These are phyloP conservation scores for Triplophysa dalaica DNA, from an alignment of 2,113 vertebrate species.

Conservation along the genomic window DNA sequence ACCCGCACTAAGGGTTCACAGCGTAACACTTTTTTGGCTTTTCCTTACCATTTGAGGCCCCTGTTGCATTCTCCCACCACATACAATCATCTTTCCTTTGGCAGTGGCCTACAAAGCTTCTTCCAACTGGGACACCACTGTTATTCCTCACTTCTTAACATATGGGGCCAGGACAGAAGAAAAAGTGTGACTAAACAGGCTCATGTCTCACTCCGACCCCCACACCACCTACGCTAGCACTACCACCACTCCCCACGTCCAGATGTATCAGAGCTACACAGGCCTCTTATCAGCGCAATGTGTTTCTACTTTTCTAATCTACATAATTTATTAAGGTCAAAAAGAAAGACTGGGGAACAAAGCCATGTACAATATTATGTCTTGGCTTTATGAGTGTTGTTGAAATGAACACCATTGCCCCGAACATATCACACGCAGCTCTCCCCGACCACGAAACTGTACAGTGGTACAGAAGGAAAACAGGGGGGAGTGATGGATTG, in stretches of 20 bases:
- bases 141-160: conserved; percentile 53
- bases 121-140: conserved; percentile 52
- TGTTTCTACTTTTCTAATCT: conserved; percentile 78
- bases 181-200: conserved; percentile 35
- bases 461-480: conserved; percentile 39
- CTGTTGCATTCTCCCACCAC: conserved; percentile 34
- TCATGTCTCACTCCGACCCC: conserved; percentile 32
- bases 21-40: conserved; percentile 21
- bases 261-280: conserved; percentile 59
- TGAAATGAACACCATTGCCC: conserved; percentile 67
- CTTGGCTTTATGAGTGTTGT: conserved; percentile 68
- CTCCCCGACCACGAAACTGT: conserved; percentile 17
- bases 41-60: conserved; percentile 20
- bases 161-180: conserved; percentile 50
- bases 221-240: conserved; percentile 19
- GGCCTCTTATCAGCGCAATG: conserved; percentile 70
- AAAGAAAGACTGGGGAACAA: conserved; percentile 68
- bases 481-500: conserved; percentile 22
- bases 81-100: conserved; percentile 54
- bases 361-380: conserved; percentile 78
- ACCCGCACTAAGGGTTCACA: conserved; percentile 15
- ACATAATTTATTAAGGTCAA: conserved; percentile 75
- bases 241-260: conserved; percentile 35
- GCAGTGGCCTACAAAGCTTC: conserved; percentile 31
- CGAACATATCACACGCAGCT: conserved; percentile 57